phyloP scores from a whole-genome alignment of 2,113 vertebrate genomes.

The Conger conger region DNA sequence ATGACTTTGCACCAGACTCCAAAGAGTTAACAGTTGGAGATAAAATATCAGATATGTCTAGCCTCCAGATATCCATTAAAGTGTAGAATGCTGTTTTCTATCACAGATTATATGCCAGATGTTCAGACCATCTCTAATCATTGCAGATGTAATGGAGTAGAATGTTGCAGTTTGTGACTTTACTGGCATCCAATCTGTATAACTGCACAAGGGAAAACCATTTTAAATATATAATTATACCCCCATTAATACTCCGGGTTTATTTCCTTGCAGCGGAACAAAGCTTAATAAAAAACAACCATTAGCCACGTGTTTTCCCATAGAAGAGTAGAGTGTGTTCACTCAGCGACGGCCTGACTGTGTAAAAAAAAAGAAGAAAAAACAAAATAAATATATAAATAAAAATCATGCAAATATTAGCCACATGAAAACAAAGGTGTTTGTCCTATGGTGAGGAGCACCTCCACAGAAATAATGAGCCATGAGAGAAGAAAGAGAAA shows the following conservation, averaged over 20 bases:
- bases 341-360: not conserved
- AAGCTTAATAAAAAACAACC: conserved; percentile 85
- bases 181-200: conserved; percentile 92
- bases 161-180: conserved; percentile 96
- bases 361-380: conserved; percentile 24
- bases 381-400: conserved; percentile 13
- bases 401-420: conserved; percentile 28
- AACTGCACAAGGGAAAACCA: conserved; percentile 84
- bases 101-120: conserved; percentile 95
- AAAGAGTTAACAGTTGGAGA: conserved; percentile 85
- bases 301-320: conserved; percentile 77
- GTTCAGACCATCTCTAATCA: conserved; percentile 96
- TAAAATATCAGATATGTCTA: conserved; percentile 83
- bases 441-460: not conserved
- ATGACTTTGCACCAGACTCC: conserved; percentile 36
- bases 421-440: conserved; percentile 1
- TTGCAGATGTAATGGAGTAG: conserved; percentile 98
- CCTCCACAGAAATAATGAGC: not conserved
- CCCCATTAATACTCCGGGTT: conserved; percentile 91
- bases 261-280: conserved; percentile 86
- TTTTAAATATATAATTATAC: conserved; percentile 95
- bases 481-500: not conserved
- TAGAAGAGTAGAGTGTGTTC: conserved; percentile 47
- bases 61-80: conserved; percentile 98
- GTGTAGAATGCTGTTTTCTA: conserved; percentile 88